Conservation (phyloP, 1,140 invertebrate genomes). For the Ceratina calcarata region DNA sequence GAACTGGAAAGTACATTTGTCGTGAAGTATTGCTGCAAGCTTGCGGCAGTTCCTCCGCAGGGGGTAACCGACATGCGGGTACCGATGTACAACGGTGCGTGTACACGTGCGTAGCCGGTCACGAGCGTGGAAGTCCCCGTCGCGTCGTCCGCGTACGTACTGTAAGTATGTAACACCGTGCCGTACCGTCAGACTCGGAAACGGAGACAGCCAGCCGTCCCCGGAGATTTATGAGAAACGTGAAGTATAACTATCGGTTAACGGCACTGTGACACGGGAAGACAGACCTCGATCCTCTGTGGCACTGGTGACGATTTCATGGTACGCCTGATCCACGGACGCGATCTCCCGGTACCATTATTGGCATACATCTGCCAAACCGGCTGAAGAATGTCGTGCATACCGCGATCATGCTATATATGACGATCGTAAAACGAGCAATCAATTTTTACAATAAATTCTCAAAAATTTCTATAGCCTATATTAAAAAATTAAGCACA, state of each 20-base stretch:
- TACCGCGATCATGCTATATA: neutral
- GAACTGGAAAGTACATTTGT: conserved; percentile 45
- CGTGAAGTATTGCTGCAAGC: conserved; percentile 40
- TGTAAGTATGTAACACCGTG: neutral
- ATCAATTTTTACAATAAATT: no score
- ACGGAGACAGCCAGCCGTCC: conserved; percentile 21
- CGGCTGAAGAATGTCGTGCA: neutral
- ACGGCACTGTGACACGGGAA: conserved; percentile 38
- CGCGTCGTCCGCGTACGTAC: neutral
- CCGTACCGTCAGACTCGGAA: conserved; percentile 1
- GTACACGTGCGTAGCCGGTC: conserved; percentile 13
- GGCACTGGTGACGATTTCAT: conserved; percentile 30
- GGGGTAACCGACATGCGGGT: conserved; percentile 42
- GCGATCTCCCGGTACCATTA: conserved; percentile 16
- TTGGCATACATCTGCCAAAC: neutral
- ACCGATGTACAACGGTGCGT: conserved; percentile 33
- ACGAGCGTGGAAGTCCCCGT: conserved; percentile 12
- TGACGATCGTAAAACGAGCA: neutral
- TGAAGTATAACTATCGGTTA: conserved; percentile 46
- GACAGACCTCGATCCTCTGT: conserved; percentile 15
- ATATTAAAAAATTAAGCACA: neutral
- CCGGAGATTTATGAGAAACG: conserved; percentile 44
- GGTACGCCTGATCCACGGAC: conserved; percentile 21
- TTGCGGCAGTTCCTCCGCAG: conserved; percentile 27
- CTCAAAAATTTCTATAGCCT: neutral